Base-by-base conservation (phyloP, 2,113 vertebrate species). In the Scartelaos histophorus region DNA sequence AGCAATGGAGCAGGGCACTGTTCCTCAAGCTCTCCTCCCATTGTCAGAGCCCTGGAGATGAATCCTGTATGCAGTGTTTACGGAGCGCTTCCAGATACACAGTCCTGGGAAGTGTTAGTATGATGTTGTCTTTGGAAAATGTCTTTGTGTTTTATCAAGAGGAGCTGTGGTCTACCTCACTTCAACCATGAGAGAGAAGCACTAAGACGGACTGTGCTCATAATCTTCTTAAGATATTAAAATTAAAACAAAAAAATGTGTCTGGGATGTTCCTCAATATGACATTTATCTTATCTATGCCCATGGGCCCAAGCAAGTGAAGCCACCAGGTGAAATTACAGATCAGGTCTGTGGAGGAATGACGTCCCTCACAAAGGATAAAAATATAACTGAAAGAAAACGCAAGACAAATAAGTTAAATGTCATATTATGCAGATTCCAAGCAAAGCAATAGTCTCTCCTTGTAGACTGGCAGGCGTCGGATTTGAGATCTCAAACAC, bases 11-110 rank as follows among this genome's bases (percentile, higher is more conserved):
- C 74, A n/a, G 70, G 3, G 65, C 76, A 79, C 87, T 92, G 87
- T 88, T 92, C 86, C 87, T 79, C 87, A 78, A 86, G 74, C 25
- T 47, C 80, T 83, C 76, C 87, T 86, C 72, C 81, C 83, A 84
- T 79, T 90, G 90, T 90, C 92, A 87, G 73, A 46, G 61, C 65
- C 38, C 29, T 12, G 65, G 84, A 88, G 83, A 90, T 77, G 68
- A 81, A 92, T 86, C 83, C 74, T 86, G 79, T 71, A 70, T 15
- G 46, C 43, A 49, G 71, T 92, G 92, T 92, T 93, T 92, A 92
- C 78, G 73, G 87, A 87, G 92, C 79, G 79, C 66, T 85, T 86
- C 87, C 85, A 91, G 79, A 75, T 76, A 90, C 72, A 76, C 75
- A 87, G 78, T 78, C 88, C 90, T 85, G 83, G 80, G 77, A 83